A percentile compares a stretch with the other conserved stretches of the same genome.
Evolutionary conservation across 2,113 vertebrate species (phyloP).

Genomic region (Macrotus californicus): DNA sequence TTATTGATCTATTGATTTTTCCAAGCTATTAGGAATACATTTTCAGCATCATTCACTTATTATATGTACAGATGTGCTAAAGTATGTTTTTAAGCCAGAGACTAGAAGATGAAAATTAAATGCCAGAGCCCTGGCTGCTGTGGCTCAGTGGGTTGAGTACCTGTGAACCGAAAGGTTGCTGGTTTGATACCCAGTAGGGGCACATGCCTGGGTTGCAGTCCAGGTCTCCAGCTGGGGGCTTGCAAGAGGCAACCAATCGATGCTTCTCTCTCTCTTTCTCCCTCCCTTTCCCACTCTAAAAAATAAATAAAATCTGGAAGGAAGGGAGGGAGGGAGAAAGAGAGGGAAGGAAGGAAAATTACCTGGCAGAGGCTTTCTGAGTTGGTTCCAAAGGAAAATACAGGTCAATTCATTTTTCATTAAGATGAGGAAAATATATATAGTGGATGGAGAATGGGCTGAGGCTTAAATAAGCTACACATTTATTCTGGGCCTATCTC

Average conservation of each 20-base stretch:
- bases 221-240: too few relatives aligned
- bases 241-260: too few relatives aligned
- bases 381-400: slow-evolving; percentile 41
- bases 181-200: too few relatives aligned
- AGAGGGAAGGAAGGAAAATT: not conserved
- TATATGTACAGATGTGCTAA: slow-evolving; percentile 9
- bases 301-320: too few relatives aligned
- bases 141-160: too few relatives aligned
- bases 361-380: slow-evolving; percentile 31
- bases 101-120: slow-evolving; percentile 44
- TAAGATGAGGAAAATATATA: not conserved
- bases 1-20: slow-evolving; percentile 22
- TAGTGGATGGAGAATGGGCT: not conserved
- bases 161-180: too few relatives aligned
- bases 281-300: too few relatives aligned
- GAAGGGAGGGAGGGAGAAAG: too few relatives aligned
- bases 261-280: too few relatives aligned
- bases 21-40: not conserved
- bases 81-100: slow-evolving; percentile 22
- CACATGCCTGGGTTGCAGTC: too few relatives aligned
- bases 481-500: not conserved
- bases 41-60: slow-evolving; percentile 40
- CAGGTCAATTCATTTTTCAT: slow-evolving; percentile 15
- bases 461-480: not conserved
- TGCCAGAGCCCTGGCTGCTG: not conserved